Conservation (phyloP, 2,888 invertebrate genomes). For the Cosmorhoe ocellata region DNA sequence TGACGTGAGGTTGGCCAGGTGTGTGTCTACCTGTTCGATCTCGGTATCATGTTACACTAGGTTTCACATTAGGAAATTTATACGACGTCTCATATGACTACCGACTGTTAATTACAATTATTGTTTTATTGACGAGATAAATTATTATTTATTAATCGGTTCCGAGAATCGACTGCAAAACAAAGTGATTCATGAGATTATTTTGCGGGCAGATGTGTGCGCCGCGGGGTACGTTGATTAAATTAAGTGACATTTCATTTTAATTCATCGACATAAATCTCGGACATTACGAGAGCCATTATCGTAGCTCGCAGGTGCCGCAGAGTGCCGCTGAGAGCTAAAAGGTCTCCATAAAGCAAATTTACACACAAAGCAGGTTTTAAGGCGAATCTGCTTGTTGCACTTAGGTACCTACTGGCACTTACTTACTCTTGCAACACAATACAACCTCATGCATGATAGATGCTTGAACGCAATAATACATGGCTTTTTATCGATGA, state of each 20-base stretch:
- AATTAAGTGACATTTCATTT: slow-evolving; percentile 78
- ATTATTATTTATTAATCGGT: slow-evolving; percentile 76
- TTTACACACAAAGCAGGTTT: slow-evolving; percentile 2
- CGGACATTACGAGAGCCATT: slow-evolving; percentile 63
- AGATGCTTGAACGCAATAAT: no score
- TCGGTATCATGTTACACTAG: slow-evolving; percentile 73
- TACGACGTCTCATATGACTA: slow-evolving; percentile 78
- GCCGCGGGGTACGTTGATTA: slow-evolving; percentile 70
- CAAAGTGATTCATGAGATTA: slow-evolving; percentile 75
- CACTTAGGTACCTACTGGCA: no score
- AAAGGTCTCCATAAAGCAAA: slow-evolving; percentile 48
- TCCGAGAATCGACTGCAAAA: slow-evolving; percentile 76
- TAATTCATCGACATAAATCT: slow-evolving; percentile 72
- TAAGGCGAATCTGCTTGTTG: no score
- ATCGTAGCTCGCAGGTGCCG: slow-evolving; percentile 59
- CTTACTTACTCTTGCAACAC: no score
- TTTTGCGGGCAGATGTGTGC: slow-evolving; percentile 63
- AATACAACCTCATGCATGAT: no score
- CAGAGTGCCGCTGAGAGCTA: slow-evolving; percentile 39
- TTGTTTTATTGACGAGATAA: slow-evolving; percentile 77
- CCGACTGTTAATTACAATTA: slow-evolving; percentile 78
- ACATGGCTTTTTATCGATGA: no score
- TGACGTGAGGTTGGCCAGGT: slow-evolving; percentile 68
- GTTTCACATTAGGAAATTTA: slow-evolving; percentile 82
- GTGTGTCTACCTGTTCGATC: slow-evolving; percentile 67